These are phyloP conservation scores for Cottoperca gobio DNA, from an alignment of 2,797 vertebrate species.

Conservation along the genomic window DNA sequence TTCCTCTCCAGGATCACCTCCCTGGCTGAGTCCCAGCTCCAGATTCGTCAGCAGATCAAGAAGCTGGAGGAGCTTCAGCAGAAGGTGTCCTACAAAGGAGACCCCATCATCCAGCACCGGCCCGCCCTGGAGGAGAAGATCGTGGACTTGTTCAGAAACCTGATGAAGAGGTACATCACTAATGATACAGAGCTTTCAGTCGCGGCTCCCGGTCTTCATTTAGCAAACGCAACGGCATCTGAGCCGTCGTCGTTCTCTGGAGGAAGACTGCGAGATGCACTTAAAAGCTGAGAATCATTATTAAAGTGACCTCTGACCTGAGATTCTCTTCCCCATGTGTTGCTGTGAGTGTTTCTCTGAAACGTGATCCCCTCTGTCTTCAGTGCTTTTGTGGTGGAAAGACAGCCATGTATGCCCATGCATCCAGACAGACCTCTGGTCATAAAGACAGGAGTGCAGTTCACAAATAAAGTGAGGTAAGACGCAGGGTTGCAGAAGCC, in stretches of 20 bases:
- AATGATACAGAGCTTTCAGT: not conserved
- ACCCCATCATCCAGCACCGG: constrained; percentile 97
- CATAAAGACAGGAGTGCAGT: constrained; percentile 99
- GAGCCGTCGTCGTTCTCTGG: not conserved
- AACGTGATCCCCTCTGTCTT: constrained; percentile 30
- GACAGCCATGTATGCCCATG: constrained; percentile 99
- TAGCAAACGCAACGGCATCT: not conserved
- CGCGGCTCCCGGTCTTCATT: not conserved
- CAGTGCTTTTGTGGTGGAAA: constrained; percentile 97
- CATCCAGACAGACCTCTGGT: constrained; percentile 97
- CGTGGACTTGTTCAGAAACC: constrained; percentile 95
- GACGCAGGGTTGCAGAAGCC: not conserved
- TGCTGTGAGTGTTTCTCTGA: constrained; percentile 7
- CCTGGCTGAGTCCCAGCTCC: constrained; percentile 96
- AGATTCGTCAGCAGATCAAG: constrained; percentile 99
- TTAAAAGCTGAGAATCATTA: not conserved
- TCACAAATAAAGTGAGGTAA: constrained; percentile 99
- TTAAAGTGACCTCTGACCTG: not conserved
- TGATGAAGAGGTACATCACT: constrained; percentile 94
- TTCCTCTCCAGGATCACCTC: constrained; percentile 93
- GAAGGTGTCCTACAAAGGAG: constrained; percentile 98
- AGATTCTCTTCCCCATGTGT: not conserved
- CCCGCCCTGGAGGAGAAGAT: constrained; percentile 98
- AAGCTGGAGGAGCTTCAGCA: constrained; percentile 98
- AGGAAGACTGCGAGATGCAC: not conserved